Base-by-base conservation (phyloP, 2,797 vertebrate species). In the Sardinella longiceps region DNA sequence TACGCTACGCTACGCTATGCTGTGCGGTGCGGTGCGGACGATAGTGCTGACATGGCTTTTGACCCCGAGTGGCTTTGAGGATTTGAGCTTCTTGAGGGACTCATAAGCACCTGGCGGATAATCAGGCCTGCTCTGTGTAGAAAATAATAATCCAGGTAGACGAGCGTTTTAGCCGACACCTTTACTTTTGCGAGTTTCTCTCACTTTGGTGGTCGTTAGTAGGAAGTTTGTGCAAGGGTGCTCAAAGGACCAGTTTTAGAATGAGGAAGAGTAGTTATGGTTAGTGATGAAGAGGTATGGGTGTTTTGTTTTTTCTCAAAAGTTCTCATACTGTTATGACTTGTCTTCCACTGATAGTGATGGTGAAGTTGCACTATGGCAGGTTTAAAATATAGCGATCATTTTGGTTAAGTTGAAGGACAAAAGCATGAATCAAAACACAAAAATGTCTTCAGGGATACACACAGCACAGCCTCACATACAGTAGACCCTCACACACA, bases 401-500 rank as follows among this genome's bases (percentile, higher is more conserved):
- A 39, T 20, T 23, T 77, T 77, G 18, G 37, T 23, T 33, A 9
- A 39, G 37, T 18, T 23, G 11, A 77, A 77, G 33, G 70, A 77
- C 70, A 43, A 77, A 77, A 43, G 37, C 33, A 43, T 43, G 39
- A 43, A 20, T 43, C 39, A 77, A 43, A 23, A 77, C 70, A 60
- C 70, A 15, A 23, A 77, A 77, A 77, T 43, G 20, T 77, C 37
- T 23, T 77, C 43, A 43, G 43, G 43, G 43, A 43, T 7, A 82
- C 46, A 82, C 77, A 80, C 81, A 82, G 45, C 14, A 7, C 82
- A 83, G 20, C 33, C 63, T 63, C 39, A 80, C 70, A 81, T 81
- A 63, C 56, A 82, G 33, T 82, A 83, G n/a, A n/a, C 83, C 63
- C 63, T 82, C 85, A 87, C 88, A 88, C 86, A 85, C 58, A 86